Base-by-base conservation (phyloP, 2,797 vertebrate species). In the Masticophis lateralis region DNA sequence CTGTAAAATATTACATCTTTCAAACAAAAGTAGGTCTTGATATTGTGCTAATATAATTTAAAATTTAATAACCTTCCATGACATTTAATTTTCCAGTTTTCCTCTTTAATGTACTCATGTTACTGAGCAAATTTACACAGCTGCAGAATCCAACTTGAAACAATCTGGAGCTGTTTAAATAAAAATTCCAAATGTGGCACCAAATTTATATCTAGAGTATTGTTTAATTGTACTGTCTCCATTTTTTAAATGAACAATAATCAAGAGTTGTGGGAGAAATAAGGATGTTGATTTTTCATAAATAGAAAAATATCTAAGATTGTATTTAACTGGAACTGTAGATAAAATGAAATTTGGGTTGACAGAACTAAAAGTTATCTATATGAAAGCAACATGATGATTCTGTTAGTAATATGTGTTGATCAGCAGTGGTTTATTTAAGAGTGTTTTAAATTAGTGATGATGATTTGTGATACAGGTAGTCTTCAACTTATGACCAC, bases 1-100 rank as follows among this genome's bases (percentile, higher is more conserved):
- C 22, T 60, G 57, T 89, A 43, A 92, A 94, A 94, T 93, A 93
- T 89, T 79, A 32, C 69, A 51, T 79, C 7, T 56, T 57, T 89
- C 51, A 69, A 88, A 87, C 0, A 0, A 43, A 96, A 79, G 51
- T 43, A 87, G 92, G 91, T 51, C 61, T 94, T 43, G 47, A 22
- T 53, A 83, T 13, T 56, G 89, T 88, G 32, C 94, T 25, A 16
- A 0, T 14, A 16, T 91, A 66, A 74, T 86, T 90, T 79, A 10
- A 14, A 5, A n/a, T 74, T 53, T 55, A 94, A 57, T 90, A 83
- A 74, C 79, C 3, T n/a, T 94, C 83, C 47, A 79, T 86, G 69
- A 83, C 95, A 92, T 92, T 94, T 92, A 79, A 93, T 92, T 95
- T 93, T 90, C 88, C 28, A 87, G 57, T 90, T 93, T 93, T 89